These are phyloP conservation scores for Muscina levida DNA, from an alignment of 2,888 invertebrate species.

Conservation along the genomic window DNA sequence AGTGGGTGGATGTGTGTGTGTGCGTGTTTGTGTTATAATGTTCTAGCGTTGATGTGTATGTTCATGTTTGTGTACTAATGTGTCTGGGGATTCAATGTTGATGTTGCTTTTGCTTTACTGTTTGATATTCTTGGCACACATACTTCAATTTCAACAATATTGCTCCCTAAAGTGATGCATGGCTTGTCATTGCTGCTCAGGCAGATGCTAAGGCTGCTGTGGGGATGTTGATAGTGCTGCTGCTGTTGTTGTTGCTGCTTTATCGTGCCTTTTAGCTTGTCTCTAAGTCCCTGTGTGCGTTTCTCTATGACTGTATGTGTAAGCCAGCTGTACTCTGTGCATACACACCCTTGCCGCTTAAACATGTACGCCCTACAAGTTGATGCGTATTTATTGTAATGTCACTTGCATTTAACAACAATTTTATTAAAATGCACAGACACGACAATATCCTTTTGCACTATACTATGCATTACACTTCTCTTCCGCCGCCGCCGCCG, in stretches of 20 bases:
- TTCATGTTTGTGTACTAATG: too few relatives aligned
- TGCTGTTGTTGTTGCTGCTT: conserved; percentile 31
- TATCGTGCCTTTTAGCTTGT: not conserved
- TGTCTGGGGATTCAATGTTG: conserved; percentile 8
- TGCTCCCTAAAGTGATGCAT: conserved; percentile 55
- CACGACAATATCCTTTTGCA: conserved; percentile 18
- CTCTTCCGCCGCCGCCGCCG: not conserved
- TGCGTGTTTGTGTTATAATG: too few relatives aligned
- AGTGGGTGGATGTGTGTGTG: too few relatives aligned
- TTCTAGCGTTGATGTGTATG: too few relatives aligned
- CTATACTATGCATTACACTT: conserved; percentile 15
- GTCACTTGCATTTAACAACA: conserved; percentile 40
- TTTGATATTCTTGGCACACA: conserved; percentile 52
- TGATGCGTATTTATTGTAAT: conserved; percentile 42
- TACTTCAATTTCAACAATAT: conserved; percentile 54
- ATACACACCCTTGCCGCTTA: conserved; percentile 4
- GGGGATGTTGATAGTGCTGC: conserved; percentile 12
- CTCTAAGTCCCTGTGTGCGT: too few relatives aligned
- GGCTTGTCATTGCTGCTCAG: conserved; percentile 44
- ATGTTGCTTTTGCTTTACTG: conserved; percentile 17
- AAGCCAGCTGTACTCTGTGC: too few relatives aligned
- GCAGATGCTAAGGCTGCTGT: conserved; percentile 23
- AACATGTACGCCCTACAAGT: not conserved
- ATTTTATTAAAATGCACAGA: conserved; percentile 37
- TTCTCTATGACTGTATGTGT: too few relatives aligned